Evolutionary conservation across 2,888 invertebrate genomes (phyloP).

Genomic region (Nomada fucata): DNA sequence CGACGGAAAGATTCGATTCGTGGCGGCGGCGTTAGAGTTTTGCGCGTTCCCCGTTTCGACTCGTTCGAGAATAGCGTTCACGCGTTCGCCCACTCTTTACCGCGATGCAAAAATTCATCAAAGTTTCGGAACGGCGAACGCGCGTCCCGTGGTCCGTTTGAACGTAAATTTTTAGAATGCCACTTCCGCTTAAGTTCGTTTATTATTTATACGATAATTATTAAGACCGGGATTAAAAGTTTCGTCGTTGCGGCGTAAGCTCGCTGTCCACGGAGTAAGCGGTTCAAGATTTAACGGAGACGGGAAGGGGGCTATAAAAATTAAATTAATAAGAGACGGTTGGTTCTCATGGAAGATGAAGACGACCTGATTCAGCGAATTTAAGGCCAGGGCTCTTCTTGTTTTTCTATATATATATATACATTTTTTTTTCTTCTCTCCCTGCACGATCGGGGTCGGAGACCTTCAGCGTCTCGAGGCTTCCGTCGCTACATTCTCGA

Average conservation of each 20-base stretch:
- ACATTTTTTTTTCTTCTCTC: constrained; percentile 9
- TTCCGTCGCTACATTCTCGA: constrained; percentile 56
- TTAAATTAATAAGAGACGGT: constrained; percentile 56
- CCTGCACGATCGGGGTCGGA: constrained; percentile 31
- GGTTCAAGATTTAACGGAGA: constrained; percentile 36
- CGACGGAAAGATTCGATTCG: neutral
- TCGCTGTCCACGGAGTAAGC: constrained; percentile 29
- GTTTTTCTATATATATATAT: constrained; percentile 39
- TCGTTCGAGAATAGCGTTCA: constrained; percentile 13
- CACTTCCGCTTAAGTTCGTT: constrained; percentile 23
- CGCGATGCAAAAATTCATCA: constrained; percentile 54
- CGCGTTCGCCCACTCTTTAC: constrained; percentile 30
- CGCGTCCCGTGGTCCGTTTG: neutral
- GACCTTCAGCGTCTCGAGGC: constrained; percentile 44
- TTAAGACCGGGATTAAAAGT: constrained; percentile 49
- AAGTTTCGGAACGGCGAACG: constrained; percentile 22
- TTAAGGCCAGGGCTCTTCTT: constrained; percentile 44
- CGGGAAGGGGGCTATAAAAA: constrained; percentile 37
- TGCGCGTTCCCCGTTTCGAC: constrained; percentile 56
- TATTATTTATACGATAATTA: constrained; percentile 53
- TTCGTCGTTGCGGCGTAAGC: constrained; percentile 33
- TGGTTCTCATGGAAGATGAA: constrained; percentile 46
- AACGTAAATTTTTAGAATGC: constrained; percentile 34
- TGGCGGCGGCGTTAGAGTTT: constrained; percentile 65
- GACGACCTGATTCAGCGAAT: constrained; percentile 66